phyloP scores from a whole-genome alignment of 1,140 invertebrate genomes.

The Dryas iulia region DNA sequence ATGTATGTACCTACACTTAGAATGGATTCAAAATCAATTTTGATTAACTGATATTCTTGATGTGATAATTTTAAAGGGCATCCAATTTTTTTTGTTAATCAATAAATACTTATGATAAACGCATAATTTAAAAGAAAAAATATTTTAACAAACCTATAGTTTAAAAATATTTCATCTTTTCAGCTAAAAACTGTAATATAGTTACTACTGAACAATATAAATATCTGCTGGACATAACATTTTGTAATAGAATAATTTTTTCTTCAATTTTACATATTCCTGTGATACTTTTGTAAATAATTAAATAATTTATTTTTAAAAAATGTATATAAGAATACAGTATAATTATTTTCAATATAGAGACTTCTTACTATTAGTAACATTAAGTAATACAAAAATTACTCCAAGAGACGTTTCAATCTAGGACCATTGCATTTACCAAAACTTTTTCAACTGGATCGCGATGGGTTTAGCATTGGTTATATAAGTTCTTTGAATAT shows the following conservation, averaged over 20 bases:
- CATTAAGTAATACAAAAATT: not conserved
- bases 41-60: not conserved
- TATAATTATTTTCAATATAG: not conserved
- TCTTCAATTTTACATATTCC: slow-evolving; percentile 32
- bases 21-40: not conserved
- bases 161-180: not conserved
- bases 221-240: not conserved
- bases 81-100: not conserved
- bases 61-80: not conserved
- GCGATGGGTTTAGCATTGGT: too few relatives aligned
- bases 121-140: too few relatives aligned
- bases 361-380: not conserved
- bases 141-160: not conserved
- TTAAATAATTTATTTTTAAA: slow-evolving; percentile 11
- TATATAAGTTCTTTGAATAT: not conserved
- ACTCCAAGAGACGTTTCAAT: too few relatives aligned
- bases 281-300: slow-evolving; percentile 75
- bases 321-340: not conserved
- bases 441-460: too few relatives aligned
- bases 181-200: not conserved
- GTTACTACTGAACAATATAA: too few relatives aligned
- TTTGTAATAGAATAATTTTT: not conserved
- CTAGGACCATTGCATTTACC: too few relatives aligned
- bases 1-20: too few relatives aligned
- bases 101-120: too few relatives aligned